A percentile compares a stretch with the other conserved stretches of the same genome.
Conservation (phyloP, 2,797 vertebrate species). For the Holocentrus rufus region DNA sequence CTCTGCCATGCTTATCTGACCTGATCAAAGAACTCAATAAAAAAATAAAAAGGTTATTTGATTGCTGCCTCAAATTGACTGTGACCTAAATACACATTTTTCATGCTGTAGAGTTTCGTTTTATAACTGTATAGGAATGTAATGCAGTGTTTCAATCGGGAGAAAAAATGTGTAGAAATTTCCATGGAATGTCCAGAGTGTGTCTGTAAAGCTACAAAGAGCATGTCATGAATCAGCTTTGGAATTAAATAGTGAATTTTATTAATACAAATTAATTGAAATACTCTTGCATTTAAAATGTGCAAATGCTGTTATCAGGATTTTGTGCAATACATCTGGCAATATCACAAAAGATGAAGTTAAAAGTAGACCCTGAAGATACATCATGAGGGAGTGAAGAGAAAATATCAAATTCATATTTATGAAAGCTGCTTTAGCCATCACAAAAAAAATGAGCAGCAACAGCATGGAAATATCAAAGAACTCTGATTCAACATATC, state of each 20-base stretch:
- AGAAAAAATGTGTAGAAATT: not conserved
- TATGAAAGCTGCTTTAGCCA: constrained; percentile 17
- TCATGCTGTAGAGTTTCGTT: constrained; percentile 12
- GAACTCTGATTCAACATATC: not conserved
- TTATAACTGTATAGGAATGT: constrained; percentile 3
- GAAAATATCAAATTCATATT: not conserved
- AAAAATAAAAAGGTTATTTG: constrained; percentile 35
- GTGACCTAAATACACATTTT: constrained; percentile 27
- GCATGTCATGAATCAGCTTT: not conserved
- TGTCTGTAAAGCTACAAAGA: not conserved
- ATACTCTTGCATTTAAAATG: constrained; percentile 12
- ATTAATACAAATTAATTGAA: not conserved
- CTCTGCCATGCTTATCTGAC: constrained; percentile 44
- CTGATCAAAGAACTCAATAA: constrained; percentile 64
- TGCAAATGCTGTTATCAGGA: constrained; percentile 14
- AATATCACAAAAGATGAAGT: not conserved
- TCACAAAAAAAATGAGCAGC: not conserved
- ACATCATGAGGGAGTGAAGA: not conserved
- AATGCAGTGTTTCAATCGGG: not conserved
- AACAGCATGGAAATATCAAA: constrained; percentile 15
- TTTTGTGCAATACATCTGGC: constrained; percentile 2
- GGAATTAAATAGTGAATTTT: not conserved
- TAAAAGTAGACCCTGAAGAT: not conserved
- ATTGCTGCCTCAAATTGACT: constrained; percentile 21
- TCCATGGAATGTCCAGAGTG: not conserved